Evolutionary conservation across 1,140 invertebrate genomes (phyloP).

Genomic region (Eciton burchellii): DNA sequence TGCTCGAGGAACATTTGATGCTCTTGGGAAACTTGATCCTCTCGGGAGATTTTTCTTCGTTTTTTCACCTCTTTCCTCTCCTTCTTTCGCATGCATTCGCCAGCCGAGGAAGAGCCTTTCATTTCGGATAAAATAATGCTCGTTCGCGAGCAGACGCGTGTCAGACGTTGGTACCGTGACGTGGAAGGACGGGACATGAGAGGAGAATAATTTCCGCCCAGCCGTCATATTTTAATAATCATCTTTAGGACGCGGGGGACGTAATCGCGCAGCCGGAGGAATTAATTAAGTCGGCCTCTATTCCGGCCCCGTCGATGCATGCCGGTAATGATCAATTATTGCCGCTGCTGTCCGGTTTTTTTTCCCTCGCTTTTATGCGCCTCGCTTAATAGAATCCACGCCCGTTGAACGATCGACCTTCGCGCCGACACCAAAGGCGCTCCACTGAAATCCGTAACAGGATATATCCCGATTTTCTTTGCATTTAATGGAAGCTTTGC

Average conservation of each 20-base stretch:
- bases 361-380: constrained; percentile 1
- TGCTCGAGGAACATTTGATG: constrained; percentile 38
- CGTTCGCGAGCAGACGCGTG: constrained; percentile 27
- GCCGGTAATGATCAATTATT: constrained; percentile 52
- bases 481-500: constrained; percentile 32
- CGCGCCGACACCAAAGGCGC: constrained; percentile 17
- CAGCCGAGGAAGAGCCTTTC: not conserved
- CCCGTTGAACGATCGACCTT: constrained; percentile 22
- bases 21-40: too few species aligned
- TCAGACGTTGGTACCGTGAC: constrained; percentile 40
- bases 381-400: constrained; percentile 27
- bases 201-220: constrained; percentile 27
- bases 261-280: constrained; percentile 40
- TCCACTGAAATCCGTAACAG: constrained; percentile 45
- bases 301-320: not conserved
- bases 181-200: constrained; percentile 33
- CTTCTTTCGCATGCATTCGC: not conserved
- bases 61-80: not conserved
- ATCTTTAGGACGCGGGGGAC: not conserved
- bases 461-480: constrained; percentile 53
- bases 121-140: constrained; percentile 12
- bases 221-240: constrained; percentile 51
- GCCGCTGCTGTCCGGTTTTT: not conserved
- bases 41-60: constrained; percentile 15
- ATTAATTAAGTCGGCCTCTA: constrained; percentile 43